Conservation (phyloP, 2,888 invertebrate genomes). For the Copidosoma aretas region DNA sequence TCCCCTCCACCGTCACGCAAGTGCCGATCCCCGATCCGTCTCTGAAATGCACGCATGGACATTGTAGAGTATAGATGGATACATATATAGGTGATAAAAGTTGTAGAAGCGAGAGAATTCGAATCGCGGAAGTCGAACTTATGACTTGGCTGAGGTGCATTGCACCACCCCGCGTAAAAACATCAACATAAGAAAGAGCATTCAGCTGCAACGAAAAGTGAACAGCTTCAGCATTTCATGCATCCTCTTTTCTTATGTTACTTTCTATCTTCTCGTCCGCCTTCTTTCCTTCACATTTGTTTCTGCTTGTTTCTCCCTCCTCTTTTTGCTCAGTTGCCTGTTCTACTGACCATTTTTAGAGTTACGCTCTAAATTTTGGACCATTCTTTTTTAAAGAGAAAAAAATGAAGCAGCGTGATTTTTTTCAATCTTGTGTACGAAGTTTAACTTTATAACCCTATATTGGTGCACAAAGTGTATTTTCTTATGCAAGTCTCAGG, state of each 20-base stretch:
- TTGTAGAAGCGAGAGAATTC: slow-evolving; percentile 38
- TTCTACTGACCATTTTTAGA: too few relatives aligned
- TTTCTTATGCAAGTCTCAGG: too few relatives aligned
- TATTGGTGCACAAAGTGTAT: too few relatives aligned
- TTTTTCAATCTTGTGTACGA: too few relatives aligned
- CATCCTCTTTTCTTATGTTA: slow-evolving; percentile 38
- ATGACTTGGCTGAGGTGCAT: too few relatives aligned
- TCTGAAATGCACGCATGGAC: too few relatives aligned
- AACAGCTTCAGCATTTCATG: not conserved
- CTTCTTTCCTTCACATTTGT: slow-evolving; percentile 2
- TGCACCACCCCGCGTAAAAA: slow-evolving; percentile 42
- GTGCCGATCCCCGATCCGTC: too few relatives aligned
- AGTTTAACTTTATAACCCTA: too few relatives aligned
- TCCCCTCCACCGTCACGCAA: slow-evolving; percentile 1
- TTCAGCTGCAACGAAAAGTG: slow-evolving; percentile 33
- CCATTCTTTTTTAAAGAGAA: too few relatives aligned
- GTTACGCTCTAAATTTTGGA: too few relatives aligned
- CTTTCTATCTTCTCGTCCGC: slow-evolving; percentile 29
- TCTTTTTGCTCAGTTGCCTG: too few relatives aligned
- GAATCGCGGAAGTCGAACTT: slow-evolving; percentile 47
- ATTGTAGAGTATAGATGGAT: not conserved
- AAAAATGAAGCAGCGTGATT: too few relatives aligned
- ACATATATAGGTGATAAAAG: not conserved
- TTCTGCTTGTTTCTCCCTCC: slow-evolving; percentile 4
- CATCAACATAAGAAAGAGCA: slow-evolving; percentile 42